These are phyloP conservation scores for Trematomus bernacchii DNA, from an alignment of 2,797 vertebrate species.

Conservation along the genomic window DNA sequence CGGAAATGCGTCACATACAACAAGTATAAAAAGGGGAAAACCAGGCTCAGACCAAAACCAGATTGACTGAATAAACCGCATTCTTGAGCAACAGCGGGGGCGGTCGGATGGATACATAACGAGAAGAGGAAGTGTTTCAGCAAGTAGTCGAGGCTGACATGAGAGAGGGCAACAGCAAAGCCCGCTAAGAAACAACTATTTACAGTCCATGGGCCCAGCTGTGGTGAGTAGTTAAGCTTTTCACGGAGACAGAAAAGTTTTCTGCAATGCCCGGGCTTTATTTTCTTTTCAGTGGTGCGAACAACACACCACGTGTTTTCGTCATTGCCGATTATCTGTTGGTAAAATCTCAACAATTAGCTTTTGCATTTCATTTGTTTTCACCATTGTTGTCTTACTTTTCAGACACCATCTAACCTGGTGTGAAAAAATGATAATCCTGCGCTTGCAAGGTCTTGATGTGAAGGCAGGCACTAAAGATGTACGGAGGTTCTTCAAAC, in stretches of 20 bases:
- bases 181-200: accelerated
- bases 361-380: background rate
- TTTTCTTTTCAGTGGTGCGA: too few species aligned
- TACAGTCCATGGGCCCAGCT: accelerated
- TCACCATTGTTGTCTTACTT: conserved; percentile 11
- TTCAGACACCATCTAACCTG: conserved; percentile 27
- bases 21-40: background rate
- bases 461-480: conserved; percentile 90
- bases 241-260: background rate
- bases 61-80: too few species aligned
- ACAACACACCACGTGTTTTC: conserved; percentile 7
- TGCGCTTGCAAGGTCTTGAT: conserved; percentile 93
- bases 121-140: background rate
- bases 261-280: background rate
- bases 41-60: too few species aligned
- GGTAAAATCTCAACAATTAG: background rate
- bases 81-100: too few species aligned
- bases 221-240: conserved; percentile 27
- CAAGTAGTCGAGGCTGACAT: accelerated
- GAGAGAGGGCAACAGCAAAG: background rate
- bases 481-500: conserved; percentile 92
- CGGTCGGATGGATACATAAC: background rate
- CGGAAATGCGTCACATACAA: background rate
- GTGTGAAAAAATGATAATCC: conserved; percentile 88
- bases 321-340: background rate